These are phyloP conservation scores for Pangasius larnaudii DNA, from an alignment of 2,797 vertebrate genomes.

Conservation along the genomic window DNA sequence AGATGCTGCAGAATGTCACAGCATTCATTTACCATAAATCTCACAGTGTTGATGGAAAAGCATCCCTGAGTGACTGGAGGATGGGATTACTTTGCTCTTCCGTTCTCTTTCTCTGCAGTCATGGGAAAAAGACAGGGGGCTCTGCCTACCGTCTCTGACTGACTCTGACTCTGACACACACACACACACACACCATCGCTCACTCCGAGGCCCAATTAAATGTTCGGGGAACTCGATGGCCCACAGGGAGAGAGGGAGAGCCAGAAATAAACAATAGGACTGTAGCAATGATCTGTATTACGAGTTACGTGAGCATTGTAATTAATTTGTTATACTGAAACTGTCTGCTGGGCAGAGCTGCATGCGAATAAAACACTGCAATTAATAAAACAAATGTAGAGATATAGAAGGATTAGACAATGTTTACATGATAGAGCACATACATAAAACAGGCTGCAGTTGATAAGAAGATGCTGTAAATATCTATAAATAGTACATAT, in stretches of 20 bases:
- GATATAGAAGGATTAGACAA: not conserved
- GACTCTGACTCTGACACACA: constrained; percentile 37
- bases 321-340: not conserved
- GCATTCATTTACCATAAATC: not conserved
- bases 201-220: constrained; percentile 48
- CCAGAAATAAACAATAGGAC: constrained; percentile 13
- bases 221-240: constrained; percentile 22
- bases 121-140: constrained; percentile 29
- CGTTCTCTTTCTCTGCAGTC: constrained; percentile 6
- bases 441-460: not conserved
- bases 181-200: constrained; percentile 28
- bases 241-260: constrained; percentile 20
- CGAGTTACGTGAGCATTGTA: not conserved
- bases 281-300: not conserved
- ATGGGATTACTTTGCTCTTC: not conserved
- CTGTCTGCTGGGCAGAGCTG: not conserved
- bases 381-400: not conserved
- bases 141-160: constrained; percentile 32
- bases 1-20: not conserved
- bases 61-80: not conserved
- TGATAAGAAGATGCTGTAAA: not conserved
- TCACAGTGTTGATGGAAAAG: not conserved
- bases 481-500: not conserved
- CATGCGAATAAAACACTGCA: not conserved
- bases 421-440: not conserved